Conservation (phyloP, 1,140 invertebrate genomes). For the Eulimnadia texana region DNA sequence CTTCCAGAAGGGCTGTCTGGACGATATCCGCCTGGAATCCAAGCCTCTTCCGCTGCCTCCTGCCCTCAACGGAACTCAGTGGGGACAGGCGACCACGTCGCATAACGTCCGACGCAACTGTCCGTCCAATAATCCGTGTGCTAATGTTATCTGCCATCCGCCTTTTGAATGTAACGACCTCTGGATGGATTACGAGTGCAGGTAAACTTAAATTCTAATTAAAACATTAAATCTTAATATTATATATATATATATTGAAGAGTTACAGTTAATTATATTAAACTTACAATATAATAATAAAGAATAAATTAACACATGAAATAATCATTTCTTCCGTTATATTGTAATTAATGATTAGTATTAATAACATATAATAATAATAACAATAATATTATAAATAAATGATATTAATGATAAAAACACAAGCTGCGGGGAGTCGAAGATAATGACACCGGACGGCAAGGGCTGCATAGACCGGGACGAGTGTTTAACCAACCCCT, state of each 20-base stretch:
- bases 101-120: conserved; percentile 79
- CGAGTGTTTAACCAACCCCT: conserved; percentile 82
- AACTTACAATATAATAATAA: too few relatives aligned
- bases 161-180: conserved; percentile 92
- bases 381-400: too few relatives aligned
- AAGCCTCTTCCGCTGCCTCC: conserved; percentile 80
- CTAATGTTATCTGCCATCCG: conserved; percentile 74
- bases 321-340: too few relatives aligned
- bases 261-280: too few relatives aligned
- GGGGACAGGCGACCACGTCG: conserved; percentile 83
- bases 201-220: conserved; percentile 50
- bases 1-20: conserved; percentile 77
- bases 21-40: conserved; percentile 74
- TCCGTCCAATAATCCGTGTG: conserved; percentile 83
- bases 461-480: conserved; percentile 87
- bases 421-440: conserved; percentile 83
- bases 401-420: too few relatives aligned
- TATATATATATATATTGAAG: too few relatives aligned
- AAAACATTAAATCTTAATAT: not conserved
- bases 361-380: too few relatives aligned
- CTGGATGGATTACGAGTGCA: conserved; percentile 95
- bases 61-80: conserved; percentile 85
- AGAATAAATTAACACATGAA: too few relatives aligned
- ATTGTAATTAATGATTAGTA: too few relatives aligned
- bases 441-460: conserved; percentile 68